Conservation (phyloP, 2,797 vertebrate species). For the Lacerta agilis region DNA sequence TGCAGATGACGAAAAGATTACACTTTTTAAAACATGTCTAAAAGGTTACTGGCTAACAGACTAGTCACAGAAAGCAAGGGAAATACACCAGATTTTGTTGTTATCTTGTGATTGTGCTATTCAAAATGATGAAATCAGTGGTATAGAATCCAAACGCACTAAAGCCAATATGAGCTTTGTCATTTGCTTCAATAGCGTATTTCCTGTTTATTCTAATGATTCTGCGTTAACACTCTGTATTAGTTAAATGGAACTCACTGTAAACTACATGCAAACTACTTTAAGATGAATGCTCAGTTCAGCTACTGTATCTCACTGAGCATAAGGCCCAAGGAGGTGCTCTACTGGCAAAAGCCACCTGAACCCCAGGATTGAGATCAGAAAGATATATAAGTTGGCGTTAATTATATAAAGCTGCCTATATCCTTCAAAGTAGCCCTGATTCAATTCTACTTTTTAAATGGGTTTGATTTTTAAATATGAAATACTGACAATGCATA, state of each 20-base stretch:
- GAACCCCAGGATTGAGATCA: conserved; percentile 41
- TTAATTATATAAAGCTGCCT: conserved; percentile 42
- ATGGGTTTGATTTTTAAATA: conserved; percentile 37
- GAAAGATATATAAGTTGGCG: conserved; percentile 41
- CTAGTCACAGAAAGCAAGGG: conserved; percentile 42
- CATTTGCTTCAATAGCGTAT: neutral
- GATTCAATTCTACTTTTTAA: conserved; percentile 55
- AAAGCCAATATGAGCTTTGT: neutral
- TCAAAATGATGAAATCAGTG: conserved; percentile 58
- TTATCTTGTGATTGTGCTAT: conserved; percentile 42
- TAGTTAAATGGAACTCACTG: conserved; percentile 48
- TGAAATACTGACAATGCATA: conserved; percentile 49
- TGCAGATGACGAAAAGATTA: conserved; percentile 54
- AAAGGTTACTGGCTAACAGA: conserved; percentile 12
- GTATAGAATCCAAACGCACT: neutral
- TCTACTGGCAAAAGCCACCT: conserved; percentile 33
- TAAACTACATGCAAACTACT: conserved; percentile 63
- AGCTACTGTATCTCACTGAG: conserved; percentile 45
- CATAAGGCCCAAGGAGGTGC: conserved; percentile 63
- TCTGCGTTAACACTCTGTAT: neutral
- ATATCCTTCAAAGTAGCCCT: conserved; percentile 47
- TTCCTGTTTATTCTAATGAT: neutral
- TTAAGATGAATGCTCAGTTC: conserved; percentile 58
- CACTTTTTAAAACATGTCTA: neutral
- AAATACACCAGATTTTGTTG: conserved; percentile 15